Conservation (phyloP, 2,888 invertebrate genomes). For the Keiferia lycopersicella region DNA sequence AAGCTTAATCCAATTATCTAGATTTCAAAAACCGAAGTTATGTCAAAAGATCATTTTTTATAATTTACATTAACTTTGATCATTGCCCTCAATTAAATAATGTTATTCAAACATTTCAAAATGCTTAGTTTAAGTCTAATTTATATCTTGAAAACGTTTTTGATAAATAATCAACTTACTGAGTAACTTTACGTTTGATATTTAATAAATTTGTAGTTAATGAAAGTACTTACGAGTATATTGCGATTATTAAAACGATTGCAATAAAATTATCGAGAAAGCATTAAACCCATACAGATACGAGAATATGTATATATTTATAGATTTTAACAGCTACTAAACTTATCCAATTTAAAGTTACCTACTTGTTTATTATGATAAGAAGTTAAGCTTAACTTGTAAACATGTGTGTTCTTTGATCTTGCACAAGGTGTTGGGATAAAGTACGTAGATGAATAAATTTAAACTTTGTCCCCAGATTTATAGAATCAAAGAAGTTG, state of each 20-base stretch:
- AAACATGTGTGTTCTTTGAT: conserved; percentile 20
- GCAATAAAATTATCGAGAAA: too few species aligned
- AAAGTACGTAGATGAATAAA: conserved; percentile 2
- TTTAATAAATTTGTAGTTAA: not conserved
- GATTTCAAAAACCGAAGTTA: not conserved
- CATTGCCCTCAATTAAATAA: not conserved
- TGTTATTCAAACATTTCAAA: not conserved
- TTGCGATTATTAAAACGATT: too few species aligned
- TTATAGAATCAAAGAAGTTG: not conserved
- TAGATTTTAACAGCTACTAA: too few species aligned
- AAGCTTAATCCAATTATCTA: not conserved
- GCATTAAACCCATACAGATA: too few species aligned
- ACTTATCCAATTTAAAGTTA: conserved; percentile 23
- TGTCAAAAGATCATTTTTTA: not conserved
- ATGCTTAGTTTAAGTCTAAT: not conserved
- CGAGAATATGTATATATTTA: too few species aligned
- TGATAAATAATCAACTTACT: not conserved
- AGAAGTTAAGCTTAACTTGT: conserved; percentile 8
- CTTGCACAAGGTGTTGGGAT: not conserved
- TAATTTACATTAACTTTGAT: not conserved
- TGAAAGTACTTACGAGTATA: too few species aligned
- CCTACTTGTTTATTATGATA: not conserved
- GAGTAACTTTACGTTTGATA: not conserved
- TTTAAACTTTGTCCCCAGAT: not conserved
- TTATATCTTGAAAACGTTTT: not conserved